phyloP scores from a whole-genome alignment of 2,113 vertebrate genomes.

The Naja naja region DNA sequence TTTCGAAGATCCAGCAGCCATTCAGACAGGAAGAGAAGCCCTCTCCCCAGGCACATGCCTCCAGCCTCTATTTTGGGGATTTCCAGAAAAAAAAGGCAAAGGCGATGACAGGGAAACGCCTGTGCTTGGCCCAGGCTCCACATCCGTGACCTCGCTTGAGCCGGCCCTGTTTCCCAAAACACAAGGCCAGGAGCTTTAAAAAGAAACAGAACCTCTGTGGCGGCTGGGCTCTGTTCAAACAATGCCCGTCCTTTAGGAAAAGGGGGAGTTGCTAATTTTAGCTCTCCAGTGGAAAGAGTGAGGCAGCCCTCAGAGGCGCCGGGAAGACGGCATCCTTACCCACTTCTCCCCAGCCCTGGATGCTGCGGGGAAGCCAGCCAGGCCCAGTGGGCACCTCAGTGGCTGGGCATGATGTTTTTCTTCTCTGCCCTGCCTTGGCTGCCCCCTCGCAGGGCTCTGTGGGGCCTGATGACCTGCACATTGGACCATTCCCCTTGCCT shows the following conservation, averaged over 20 bases:
- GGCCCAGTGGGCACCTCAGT: not conserved
- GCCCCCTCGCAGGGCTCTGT: not conserved
- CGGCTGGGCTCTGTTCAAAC: constrained; percentile 33
- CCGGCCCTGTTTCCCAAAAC: constrained; percentile 43
- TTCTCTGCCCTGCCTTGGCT: not conserved
- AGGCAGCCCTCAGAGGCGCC: constrained; percentile 56
- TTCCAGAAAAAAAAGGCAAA: not conserved
- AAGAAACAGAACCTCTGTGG: constrained; percentile 29
- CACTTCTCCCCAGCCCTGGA: constrained; percentile 24
- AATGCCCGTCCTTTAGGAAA: constrained; percentile 29
- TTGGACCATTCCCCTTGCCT: not conserved
- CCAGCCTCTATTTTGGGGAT: not conserved
- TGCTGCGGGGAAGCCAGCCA: not conserved
- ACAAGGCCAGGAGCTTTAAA: not conserved
- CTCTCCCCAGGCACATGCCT: not conserved
- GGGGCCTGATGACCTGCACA: not conserved
- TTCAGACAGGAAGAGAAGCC: not conserved
- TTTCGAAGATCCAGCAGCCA: not conserved
- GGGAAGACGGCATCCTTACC: constrained; percentile 49
- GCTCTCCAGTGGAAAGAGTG: constrained; percentile 63
- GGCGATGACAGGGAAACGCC: not conserved
- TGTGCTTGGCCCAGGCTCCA: not conserved
- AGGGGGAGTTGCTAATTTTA: constrained; percentile 59
- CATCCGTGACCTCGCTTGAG: not conserved
- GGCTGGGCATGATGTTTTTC: not conserved